Percentiles rank a stretch among this genome's conserved stretches.
Evolutionary conservation across 2,888 invertebrate species (phyloP).

Genomic region (Plagiodera versicolora): DNA sequence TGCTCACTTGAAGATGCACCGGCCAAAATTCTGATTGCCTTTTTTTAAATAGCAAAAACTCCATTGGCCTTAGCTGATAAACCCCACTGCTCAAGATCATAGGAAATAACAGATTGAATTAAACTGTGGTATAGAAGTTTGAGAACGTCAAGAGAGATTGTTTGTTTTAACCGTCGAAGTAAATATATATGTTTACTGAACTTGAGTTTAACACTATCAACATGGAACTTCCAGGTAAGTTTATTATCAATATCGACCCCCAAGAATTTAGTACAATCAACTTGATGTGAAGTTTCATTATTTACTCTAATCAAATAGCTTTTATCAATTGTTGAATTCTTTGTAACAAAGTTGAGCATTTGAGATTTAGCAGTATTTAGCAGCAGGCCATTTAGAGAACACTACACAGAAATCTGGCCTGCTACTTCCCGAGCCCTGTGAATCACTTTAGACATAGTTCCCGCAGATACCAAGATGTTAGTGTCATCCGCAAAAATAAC

Average conservation of each 20-base stretch:
- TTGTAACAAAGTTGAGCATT: not conserved
- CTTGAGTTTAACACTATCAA: not conserved
- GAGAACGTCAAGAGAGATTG: not conserved
- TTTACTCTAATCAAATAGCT: not conserved
- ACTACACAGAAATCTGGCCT: not conserved
- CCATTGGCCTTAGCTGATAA: too few species aligned
- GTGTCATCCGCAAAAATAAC: conserved; percentile 1
- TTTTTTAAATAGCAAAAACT: too few species aligned
- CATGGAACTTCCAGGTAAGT: too few species aligned
- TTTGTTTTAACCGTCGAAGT: too few species aligned
- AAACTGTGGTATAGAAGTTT: conserved; percentile 2
- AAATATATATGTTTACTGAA: too few species aligned
- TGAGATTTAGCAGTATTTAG: not conserved
- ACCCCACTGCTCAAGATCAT: too few species aligned
- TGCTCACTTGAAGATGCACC: too few species aligned
- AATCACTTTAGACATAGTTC: not conserved
- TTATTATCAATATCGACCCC: too few species aligned
- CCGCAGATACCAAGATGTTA: not conserved
- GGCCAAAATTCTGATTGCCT: too few species aligned
- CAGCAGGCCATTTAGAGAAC: not conserved
- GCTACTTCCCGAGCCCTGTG: not conserved
- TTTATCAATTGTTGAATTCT: not conserved
- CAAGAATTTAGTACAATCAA: too few species aligned
- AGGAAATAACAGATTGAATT: not conserved
- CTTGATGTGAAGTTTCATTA: not conserved